Evolutionary conservation across 2,888 invertebrate genomes (phyloP).

Genomic region (Eupsilia transversa): DNA sequence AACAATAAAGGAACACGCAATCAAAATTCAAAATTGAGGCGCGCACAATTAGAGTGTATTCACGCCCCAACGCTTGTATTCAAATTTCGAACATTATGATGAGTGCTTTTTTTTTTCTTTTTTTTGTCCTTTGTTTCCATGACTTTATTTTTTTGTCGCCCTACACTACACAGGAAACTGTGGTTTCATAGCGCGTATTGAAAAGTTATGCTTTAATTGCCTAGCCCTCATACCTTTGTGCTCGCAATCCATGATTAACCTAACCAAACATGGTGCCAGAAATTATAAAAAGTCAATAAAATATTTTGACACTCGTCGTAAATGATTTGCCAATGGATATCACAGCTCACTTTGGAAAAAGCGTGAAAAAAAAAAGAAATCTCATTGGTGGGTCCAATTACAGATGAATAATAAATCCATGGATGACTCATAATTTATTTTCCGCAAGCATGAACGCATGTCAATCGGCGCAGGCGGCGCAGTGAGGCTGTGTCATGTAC

Average conservation of each 20-base stretch:
- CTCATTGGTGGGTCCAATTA: slow-evolving; percentile 39
- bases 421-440: slow-evolving; percentile 64
- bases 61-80: slow-evolving; percentile 87
- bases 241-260: background rate
- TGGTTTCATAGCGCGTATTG: slow-evolving; percentile 30
- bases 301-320: slow-evolving; percentile 38
- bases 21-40: slow-evolving; percentile 84
- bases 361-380: slow-evolving; percentile 29
- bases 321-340: slow-evolving; percentile 12
- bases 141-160: slow-evolving; percentile 49
- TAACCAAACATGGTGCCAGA: slow-evolving; percentile 3
- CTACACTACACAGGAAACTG: slow-evolving; percentile 42
- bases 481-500: slow-evolving; percentile 54
- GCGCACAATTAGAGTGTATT: slow-evolving; percentile 81
- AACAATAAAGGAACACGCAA: slow-evolving; percentile 84
- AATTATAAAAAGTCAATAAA: slow-evolving; percentile 1
- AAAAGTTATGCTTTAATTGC: slow-evolving; percentile 18
- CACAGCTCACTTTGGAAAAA: slow-evolving; percentile 11
- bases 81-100: slow-evolving; percentile 81
- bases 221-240: background rate
- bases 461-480: slow-evolving; percentile 52
- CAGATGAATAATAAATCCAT: slow-evolving; percentile 56
- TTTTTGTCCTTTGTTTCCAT: slow-evolving; percentile 75
- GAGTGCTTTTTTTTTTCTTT: slow-evolving; percentile 55
- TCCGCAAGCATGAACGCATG: slow-evolving; percentile 51